Percentiles rank a stretch among this genome's conserved stretches.
Conservation (phyloP, 1,140 invertebrate genomes). For the Myzus persicae region DNA sequence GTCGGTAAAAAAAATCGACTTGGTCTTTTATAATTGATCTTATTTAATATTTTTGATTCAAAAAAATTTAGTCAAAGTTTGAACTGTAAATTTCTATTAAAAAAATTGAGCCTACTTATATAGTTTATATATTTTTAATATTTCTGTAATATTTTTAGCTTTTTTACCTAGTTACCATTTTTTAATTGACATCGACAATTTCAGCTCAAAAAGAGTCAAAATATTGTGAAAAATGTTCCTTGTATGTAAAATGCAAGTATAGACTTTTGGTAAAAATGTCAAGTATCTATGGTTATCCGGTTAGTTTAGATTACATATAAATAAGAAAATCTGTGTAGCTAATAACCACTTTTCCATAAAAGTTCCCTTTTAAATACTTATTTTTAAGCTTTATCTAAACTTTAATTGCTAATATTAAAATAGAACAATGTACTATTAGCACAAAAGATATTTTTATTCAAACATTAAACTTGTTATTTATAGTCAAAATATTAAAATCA, state of each 20-base stretch:
- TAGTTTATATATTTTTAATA: no score
- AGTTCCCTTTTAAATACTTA: not conserved
- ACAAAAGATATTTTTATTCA: not conserved
- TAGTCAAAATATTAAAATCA: not conserved
- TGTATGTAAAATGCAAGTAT: no score
- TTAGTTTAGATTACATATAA: not conserved
- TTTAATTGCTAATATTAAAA: not conserved
- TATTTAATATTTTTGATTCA: not conserved
- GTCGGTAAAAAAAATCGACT: not conserved
- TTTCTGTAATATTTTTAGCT: no score
- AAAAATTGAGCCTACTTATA: no score
- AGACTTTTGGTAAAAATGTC: not conserved
- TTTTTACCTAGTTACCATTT: no score
- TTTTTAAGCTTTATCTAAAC: not conserved
- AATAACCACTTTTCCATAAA: not conserved
- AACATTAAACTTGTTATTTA: not conserved
- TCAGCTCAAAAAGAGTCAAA: no score
- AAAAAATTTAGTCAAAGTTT: no score
- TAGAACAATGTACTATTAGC: not conserved
- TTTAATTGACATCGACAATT: no score
- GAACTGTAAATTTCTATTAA: no score
- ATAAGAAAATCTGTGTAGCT: not conserved
- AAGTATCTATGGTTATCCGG: not conserved
- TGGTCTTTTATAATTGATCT: not conserved
- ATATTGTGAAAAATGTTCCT: no score